A percentile compares a stretch with the other conserved stretches of the same genome.
Conservation (phyloP, 2,113 vertebrate genomes). For the Mobula hypostoma region DNA sequence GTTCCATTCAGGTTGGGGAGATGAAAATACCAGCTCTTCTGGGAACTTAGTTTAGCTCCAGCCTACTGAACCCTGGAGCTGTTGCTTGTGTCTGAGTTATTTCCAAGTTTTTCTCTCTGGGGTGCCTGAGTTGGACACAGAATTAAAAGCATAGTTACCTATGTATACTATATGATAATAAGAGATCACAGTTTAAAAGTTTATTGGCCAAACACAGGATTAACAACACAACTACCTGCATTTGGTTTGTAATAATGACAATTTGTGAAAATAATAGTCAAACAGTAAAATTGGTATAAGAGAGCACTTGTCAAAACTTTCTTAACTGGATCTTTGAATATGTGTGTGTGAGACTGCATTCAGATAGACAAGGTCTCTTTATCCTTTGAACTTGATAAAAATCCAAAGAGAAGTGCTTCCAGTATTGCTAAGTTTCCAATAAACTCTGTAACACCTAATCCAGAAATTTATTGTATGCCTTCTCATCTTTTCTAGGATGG, state of each 20-base stretch:
- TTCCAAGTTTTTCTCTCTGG: conserved; percentile 9
- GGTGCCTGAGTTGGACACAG: neutral
- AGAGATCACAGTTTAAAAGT: too few relatives aligned
- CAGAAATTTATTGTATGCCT: neutral
- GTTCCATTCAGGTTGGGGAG: conserved; percentile 22
- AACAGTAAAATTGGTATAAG: neutral
- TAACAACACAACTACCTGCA: too few relatives aligned
- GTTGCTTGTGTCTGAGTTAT: neutral
- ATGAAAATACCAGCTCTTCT: conserved; percentile 20
- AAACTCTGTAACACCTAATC: neutral
- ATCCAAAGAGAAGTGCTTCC: neutral
- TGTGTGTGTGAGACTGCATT: neutral
- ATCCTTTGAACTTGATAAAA: neutral
- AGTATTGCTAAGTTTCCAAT: neutral
- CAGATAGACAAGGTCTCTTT: neutral
- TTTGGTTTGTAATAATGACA: neutral
- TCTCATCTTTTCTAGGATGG: neutral
- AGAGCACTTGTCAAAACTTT: neutral
- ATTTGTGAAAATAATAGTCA: neutral
- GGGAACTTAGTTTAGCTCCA: neutral
- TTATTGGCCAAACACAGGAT: too few relatives aligned
- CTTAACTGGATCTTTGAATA: neutral
- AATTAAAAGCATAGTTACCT: neutral
- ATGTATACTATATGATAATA: too few relatives aligned
- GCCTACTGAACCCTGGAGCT: neutral